A percentile compares a stretch with the other conserved stretches of the same genome.
Evolutionary conservation across 2,888 invertebrate genomes (phyloP).

Genomic region (Strigamia crassipes): DNA sequence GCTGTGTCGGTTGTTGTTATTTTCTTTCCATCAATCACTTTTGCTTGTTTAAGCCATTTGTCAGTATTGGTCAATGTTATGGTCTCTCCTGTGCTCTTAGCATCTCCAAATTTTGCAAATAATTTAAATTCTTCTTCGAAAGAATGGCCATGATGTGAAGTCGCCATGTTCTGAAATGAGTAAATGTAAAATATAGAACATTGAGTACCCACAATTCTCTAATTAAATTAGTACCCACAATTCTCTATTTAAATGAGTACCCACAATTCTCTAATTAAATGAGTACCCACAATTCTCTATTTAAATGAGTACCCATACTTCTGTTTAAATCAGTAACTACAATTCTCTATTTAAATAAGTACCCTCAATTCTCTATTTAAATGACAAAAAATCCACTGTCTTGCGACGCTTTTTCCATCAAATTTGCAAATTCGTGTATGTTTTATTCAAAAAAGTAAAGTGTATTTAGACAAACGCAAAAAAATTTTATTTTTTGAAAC

Average conservation of each 20-base stretch:
- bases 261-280: too few species aligned
- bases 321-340: too few species aligned
- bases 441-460: too few species aligned
- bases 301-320: too few species aligned
- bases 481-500: background rate
- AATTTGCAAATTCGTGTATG: background rate
- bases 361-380: too few species aligned
- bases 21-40: conserved; percentile 75
- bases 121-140: conserved; percentile 75
- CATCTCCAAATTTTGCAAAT: conserved; percentile 85
- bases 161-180: conserved; percentile 31
- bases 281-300: too few species aligned
- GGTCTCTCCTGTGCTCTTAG: conserved; percentile 80
- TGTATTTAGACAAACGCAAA: background rate
- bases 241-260: too few species aligned
- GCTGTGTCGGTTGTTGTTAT: conserved; percentile 89
- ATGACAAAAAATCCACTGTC: too few species aligned
- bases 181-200: too few species aligned
- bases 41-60: conserved; percentile 93
- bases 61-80: conserved; percentile 88
- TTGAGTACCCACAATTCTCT: conserved; percentile 11
- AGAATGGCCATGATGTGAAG: conserved; percentile 17
- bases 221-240: too few species aligned
- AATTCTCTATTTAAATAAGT: too few species aligned
- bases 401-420: background rate